phyloP scores from a whole-genome alignment of 2,113 vertebrate species.

The Nycticebus coucang region DNA sequence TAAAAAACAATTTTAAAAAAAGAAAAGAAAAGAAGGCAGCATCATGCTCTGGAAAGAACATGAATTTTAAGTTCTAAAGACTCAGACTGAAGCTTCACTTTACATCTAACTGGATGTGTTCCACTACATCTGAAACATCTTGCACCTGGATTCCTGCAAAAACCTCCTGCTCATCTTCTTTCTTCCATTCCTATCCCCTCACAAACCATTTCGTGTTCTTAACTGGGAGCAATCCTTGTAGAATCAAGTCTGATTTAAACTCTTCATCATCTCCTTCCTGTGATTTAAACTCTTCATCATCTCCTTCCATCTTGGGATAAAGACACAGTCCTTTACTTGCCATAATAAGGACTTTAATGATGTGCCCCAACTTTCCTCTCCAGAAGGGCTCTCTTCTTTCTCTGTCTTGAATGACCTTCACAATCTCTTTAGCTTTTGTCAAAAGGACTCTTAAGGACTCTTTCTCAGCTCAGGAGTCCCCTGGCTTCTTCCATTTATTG shows the following conservation, averaged over 20 bases:
- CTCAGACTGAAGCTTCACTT: not conserved
- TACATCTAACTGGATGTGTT: not conserved
- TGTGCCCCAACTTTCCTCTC: not conserved
- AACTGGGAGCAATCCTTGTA: not conserved
- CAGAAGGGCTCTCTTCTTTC: not conserved
- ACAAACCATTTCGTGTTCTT: not conserved
- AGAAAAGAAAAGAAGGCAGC: not conserved
- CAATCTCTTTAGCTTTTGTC: not conserved
- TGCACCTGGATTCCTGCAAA: not conserved
- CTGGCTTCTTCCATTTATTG: not conserved
- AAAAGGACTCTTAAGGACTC: not conserved
- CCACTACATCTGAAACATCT: not conserved
- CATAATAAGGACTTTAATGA: not conserved
- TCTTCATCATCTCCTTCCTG: not conserved
- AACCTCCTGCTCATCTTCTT: not conserved
- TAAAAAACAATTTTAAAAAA: no score
- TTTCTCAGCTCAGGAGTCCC: not conserved
- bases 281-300: not conserved
- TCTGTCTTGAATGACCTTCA: not conserved
- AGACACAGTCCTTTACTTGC: not conserved
- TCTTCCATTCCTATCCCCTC: not conserved
- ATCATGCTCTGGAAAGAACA: not conserved
- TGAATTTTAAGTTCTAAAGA: constrained; percentile 1
- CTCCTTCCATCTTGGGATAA: not conserved
- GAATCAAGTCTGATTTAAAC: not conserved